These are phyloP conservation scores for Sebastes trivittatus DNA, from an alignment of 2,797 vertebrate species.

Conservation along the genomic window DNA sequence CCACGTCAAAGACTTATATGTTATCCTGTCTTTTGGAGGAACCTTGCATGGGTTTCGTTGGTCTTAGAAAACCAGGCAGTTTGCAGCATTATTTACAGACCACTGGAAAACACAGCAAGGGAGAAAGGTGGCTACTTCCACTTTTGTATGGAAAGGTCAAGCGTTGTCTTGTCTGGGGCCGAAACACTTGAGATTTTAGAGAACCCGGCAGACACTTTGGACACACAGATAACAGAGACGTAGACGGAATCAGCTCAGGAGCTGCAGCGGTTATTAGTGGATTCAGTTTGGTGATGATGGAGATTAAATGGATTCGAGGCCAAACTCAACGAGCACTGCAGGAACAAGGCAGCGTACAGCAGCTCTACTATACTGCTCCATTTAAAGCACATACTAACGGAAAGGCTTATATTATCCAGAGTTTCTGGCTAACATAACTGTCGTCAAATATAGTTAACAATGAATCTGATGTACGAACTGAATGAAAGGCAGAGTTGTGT, in stretches of 20 bases:
- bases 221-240: constrained; percentile 25
- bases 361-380: constrained; percentile 11
- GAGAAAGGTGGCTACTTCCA: constrained; percentile 46
- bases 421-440: neutral
- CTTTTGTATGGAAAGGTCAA: constrained; percentile 33
- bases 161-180: constrained; percentile 25
- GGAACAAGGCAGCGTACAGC: constrained; percentile 28
- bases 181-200: constrained; percentile 4
- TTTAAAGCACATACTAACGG: constrained; percentile 39
- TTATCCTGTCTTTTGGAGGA: constrained; percentile 80
- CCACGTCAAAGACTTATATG: constrained; percentile 80
- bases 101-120: constrained; percentile 68
- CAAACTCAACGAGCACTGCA: constrained; percentile 1
- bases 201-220: constrained; percentile 50
- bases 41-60: constrained; percentile 80
- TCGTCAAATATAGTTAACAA: neutral
- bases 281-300: constrained; percentile 4
- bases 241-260: neutral
- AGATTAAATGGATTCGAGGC: neutral
- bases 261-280: neutral
- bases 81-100: constrained; percentile 89
- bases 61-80: constrained; percentile 87
- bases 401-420: constrained; percentile 15
- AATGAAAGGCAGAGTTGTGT: constrained; percentile 13
- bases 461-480: neutral